phyloP scores from a whole-genome alignment of 2,113 vertebrate genomes.

The Oreochromis niloticus region DNA sequence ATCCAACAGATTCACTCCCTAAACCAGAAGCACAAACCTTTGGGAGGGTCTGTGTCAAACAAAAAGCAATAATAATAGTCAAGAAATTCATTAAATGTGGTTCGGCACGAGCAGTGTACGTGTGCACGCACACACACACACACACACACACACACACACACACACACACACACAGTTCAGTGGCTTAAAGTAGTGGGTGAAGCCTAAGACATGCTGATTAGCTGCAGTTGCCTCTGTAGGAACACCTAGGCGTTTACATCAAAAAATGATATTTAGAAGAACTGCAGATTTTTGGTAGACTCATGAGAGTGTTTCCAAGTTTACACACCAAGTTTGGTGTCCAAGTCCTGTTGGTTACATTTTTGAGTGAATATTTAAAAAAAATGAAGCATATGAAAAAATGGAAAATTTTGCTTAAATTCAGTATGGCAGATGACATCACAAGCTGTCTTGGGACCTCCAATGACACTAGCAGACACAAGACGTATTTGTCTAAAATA shows the following conservation, averaged over 20 bases:
- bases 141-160: no score
- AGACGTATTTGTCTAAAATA: neutral
- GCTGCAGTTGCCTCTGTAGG: neutral
- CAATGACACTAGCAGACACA: neutral
- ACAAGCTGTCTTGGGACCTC: neutral
- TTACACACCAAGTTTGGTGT: neutral
- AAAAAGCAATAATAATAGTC: neutral
- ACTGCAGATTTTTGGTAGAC: neutral
- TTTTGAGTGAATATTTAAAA: neutral
- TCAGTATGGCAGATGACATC: neutral
- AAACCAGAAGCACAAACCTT: neutral
- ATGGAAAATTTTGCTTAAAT: neutral
- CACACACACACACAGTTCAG: neutral
- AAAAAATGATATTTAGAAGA: neutral
- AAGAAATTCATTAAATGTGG: neutral
- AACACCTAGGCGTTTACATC: neutral
- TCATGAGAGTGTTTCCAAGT: neutral
- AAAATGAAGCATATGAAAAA: neutral
- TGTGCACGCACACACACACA: rapidly evolving
- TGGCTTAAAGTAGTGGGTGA: neutral
- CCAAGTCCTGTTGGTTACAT: neutral
- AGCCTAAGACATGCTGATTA: neutral
- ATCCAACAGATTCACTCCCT: neutral
- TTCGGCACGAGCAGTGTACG: no score
- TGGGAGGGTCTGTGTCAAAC: neutral